Conservation (phyloP, 92 coral and sea anemone genomes). For the Parazoanthus atlanticus region DNA sequence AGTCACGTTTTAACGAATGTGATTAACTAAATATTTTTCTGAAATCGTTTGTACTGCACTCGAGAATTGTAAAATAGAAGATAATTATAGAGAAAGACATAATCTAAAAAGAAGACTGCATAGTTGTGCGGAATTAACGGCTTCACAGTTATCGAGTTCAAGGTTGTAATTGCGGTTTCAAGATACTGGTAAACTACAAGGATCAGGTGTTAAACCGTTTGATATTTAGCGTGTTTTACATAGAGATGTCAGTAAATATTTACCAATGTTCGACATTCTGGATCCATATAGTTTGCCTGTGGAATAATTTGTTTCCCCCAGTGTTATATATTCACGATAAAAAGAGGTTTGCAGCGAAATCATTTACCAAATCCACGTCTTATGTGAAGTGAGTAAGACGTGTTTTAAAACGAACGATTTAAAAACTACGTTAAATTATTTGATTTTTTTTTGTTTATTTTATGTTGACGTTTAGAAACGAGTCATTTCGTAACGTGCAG, state of each 20-base stretch:
- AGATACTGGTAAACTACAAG: too few species aligned
- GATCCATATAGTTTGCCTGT: not conserved
- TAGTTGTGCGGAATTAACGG: not conserved
- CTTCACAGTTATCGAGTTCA: not conserved
- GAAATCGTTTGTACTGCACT: not conserved
- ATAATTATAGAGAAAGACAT: not conserved
- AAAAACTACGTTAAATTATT: constrained; percentile 3
- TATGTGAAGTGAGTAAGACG: not conserved
- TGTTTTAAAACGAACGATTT: not conserved
- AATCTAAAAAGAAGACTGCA: not conserved
- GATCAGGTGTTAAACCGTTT: not conserved
- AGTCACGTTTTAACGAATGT: not conserved
- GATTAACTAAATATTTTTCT: not conserved
- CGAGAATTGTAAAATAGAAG: not conserved
- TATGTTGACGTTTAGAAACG: not conserved
- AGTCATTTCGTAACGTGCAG: not conserved
- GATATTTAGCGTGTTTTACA: too few species aligned
- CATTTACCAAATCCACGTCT: not conserved
- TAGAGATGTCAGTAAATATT: too few species aligned
- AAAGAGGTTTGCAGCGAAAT: not conserved
- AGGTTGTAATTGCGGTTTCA: not conserved
- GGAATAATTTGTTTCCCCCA: too few species aligned
- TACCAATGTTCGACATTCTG: not conserved
- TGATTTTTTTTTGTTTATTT: not conserved
- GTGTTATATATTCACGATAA: too few species aligned